Evolutionary conservation across 2,113 vertebrate genomes (phyloP).

Genomic region (Sinocyclocheilus anshuiensis): DNA sequence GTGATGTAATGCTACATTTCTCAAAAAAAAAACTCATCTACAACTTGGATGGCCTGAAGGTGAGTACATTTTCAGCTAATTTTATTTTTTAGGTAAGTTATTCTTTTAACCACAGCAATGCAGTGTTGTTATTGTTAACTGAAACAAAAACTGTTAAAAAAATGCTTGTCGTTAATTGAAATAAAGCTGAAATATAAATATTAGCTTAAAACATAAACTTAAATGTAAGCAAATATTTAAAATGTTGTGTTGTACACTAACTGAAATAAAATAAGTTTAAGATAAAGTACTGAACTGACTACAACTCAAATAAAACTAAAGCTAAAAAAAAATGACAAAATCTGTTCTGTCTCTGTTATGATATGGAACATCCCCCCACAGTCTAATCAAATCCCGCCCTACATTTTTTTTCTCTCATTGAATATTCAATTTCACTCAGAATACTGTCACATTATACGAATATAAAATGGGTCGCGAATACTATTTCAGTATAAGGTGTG

Average conservation of each 20-base stretch:
- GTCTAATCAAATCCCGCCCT: neutral
- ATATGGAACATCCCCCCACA: neutral
- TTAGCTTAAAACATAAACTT: neutral
- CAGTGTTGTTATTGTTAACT: neutral
- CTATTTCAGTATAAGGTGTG: conserved; percentile 21
- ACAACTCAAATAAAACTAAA: neutral
- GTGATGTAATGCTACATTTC: too few species aligned
- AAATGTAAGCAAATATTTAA: neutral
- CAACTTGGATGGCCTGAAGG: too few species aligned
- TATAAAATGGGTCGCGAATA: neutral
- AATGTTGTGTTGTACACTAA: neutral
- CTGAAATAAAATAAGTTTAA: neutral
- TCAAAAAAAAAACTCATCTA: too few species aligned
- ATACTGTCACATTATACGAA: neutral
- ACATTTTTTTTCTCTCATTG: neutral
- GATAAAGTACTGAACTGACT: neutral
- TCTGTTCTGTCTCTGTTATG: neutral
- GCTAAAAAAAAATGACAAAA: neutral
- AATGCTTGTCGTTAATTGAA: neutral
- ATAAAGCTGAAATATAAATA: neutral
- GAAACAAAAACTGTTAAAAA: neutral
- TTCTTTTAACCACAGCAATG: neutral
- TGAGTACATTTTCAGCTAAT: too few species aligned
- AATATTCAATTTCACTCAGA: neutral
- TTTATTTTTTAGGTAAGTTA: too few species aligned